phyloP scores from a whole-genome alignment of 2,113 vertebrate genomes.

The Rhinoptilus africanus region DNA sequence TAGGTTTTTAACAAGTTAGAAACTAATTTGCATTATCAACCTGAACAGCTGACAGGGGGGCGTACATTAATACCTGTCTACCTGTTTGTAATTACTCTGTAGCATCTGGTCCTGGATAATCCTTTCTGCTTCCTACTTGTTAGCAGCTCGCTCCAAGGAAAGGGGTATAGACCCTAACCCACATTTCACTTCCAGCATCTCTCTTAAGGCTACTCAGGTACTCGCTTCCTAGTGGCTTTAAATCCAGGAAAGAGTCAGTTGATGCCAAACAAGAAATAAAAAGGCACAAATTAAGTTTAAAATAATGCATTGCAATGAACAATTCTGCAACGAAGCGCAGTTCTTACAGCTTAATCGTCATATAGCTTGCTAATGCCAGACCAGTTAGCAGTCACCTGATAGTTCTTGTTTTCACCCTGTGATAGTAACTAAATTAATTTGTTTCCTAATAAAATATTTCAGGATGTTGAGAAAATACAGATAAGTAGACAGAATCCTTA shows the following conservation, averaged over 20 bases:
- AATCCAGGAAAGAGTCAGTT: not conserved
- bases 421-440: constrained; percentile 75
- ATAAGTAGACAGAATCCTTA: constrained; percentile 87
- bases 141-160: not conserved
- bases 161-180: not conserved
- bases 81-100: not conserved
- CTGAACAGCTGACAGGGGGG: not conserved
- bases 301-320: not conserved
- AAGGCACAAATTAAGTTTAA: not conserved
- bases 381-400: constrained; percentile 32
- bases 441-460: constrained; percentile 85
- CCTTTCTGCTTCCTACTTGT: not conserved
- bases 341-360: not conserved
- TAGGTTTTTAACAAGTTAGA: not conserved
- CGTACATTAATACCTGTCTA: constrained; percentile 18
- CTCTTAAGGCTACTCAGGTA: not conserved
- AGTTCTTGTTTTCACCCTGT: constrained; percentile 41
- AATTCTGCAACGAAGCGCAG: not conserved
- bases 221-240: not conserved
- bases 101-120: not conserved
- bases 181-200: not conserved
- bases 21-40: constrained; percentile 14
- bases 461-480: constrained; percentile 85
- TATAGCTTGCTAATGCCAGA: constrained; percentile 18
- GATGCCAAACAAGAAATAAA: not conserved